These are phyloP conservation scores for Pterocles burchelli DNA, from an alignment of 2,113 vertebrate genomes.

Conservation along the genomic window DNA sequence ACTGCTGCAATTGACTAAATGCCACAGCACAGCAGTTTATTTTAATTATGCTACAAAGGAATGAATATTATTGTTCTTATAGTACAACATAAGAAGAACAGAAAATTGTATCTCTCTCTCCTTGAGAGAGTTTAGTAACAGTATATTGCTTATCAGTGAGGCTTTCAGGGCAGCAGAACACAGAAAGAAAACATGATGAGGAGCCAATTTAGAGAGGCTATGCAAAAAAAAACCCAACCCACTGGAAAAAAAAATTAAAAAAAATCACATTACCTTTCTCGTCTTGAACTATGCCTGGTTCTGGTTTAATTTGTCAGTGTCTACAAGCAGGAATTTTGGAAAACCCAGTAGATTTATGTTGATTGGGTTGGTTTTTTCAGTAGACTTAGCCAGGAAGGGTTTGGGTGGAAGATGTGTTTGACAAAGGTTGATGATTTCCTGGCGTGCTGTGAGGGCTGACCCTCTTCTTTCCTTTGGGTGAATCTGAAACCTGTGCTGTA, in stretches of 20 bases:
- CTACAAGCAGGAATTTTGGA: neutral
- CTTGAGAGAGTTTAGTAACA: neutral
- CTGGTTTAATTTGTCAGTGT: neutral
- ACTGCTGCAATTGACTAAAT: conserved; percentile 36
- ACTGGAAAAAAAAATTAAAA: neutral
- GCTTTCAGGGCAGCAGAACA: neutral
- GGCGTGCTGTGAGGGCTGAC: fast-evolving
- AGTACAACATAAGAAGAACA: neutral
- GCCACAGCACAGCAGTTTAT: conserved; percentile 44
- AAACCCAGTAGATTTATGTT: neutral
- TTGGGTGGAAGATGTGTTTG: neutral
- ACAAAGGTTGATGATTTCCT: neutral
- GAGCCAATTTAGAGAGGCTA: neutral
- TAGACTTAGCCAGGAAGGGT: neutral
- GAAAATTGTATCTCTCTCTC: neutral
- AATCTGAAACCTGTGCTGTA: neutral
- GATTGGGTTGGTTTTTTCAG: fast-evolving
- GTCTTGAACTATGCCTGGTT: neutral
- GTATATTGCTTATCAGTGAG: neutral
- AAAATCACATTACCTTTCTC: neutral
- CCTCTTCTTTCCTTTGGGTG: too few relatives aligned
- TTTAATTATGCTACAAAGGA: conserved; percentile 62
- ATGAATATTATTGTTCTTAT: conserved; percentile 39
- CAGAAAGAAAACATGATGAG: neutral
- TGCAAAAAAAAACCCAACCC: fast-evolving